These are phyloP conservation scores for Norana najaformis DNA, from an alignment of 2,888 invertebrate species.

Conservation along the genomic window DNA sequence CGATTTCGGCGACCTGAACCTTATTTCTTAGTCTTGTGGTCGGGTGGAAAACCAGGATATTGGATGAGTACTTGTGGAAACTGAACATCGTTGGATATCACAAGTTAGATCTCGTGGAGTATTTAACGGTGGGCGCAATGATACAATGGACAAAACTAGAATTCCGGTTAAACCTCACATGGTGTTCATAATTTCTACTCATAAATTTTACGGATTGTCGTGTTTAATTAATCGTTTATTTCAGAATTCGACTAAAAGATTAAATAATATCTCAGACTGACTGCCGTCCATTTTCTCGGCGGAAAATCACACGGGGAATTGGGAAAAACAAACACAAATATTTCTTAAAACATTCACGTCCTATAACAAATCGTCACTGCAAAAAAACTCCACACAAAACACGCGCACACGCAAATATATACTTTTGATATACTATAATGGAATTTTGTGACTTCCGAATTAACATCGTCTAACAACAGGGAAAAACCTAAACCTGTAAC, in stretches of 20 bases:
- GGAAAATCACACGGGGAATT: neutral
- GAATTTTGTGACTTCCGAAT: neutral
- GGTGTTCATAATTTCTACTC: too few relatives aligned
- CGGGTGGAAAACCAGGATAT: too few relatives aligned
- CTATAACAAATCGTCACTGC: constrained; percentile 10
- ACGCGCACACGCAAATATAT: neutral
- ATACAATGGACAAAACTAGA: too few relatives aligned
- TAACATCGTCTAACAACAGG: constrained; percentile 13
- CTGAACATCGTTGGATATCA: too few relatives aligned
- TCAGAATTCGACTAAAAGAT: neutral
- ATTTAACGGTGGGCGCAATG: too few relatives aligned
- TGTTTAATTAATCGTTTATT: neutral
- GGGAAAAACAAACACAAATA: neutral
- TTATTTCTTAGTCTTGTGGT: too few relatives aligned
- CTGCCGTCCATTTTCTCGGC: neutral
- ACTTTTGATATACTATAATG: neutral
- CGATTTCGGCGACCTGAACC: too few relatives aligned
- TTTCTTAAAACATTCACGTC: neutral
- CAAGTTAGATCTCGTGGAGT: too few relatives aligned
- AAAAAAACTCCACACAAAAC: neutral
- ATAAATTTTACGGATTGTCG: too few relatives aligned
- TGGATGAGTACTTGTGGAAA: too few relatives aligned
- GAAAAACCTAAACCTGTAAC: constrained; percentile 4
- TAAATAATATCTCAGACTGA: neutral
- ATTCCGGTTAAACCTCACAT: too few relatives aligned